Base-by-base conservation (phyloP, 2,888 invertebrate genomes). In the Orchestes rusci region DNA sequence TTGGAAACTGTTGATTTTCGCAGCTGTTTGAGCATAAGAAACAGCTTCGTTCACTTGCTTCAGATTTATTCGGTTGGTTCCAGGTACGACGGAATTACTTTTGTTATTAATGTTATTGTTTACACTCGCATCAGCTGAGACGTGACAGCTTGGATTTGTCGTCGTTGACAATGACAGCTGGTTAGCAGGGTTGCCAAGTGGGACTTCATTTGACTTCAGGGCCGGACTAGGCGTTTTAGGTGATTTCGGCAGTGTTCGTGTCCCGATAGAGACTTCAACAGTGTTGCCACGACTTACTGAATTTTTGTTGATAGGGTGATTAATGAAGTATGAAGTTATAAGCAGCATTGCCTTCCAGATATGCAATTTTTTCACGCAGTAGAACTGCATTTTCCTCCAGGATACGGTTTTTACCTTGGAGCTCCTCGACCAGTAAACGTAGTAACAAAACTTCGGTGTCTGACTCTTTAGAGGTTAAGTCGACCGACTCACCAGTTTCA, bases 391-490 rank as follows among this genome's bases (percentile, higher is more conserved):
- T 39, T 16, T 39, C 39, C 16, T 39, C 39, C 32, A 39, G 17
- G 16, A 39, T 39, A 10, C 16, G 39, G 28, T 39, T 39, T 39
- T 39, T 39, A 7, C 30, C 28, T 39, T 39, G 39, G 10, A 39
- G 31, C 17, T 39, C 39, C 5, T 31, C 30, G 10, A 39, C 39
- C 12, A 39, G 30, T 3, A 31, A 16, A n/a, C 39, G 12, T 16
- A 39, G 17, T 3, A 39, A 16, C 4, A 4, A 5, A 13, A 30
- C 31, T 33, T 39, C 39, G 12, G 39, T 39, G 10, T 30, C 28
- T 3, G 28, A 28, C 30, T 39, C 39, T 32, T 39, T 39, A 5
- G 39, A 39, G 39, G 29, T 39, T 39, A 39, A 30, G 31, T 39
- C 39, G n/a, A 16, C 16, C 5, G 23, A 8, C 7, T 37, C 23